These are phyloP conservation scores for Novumbra hubbsi DNA, from an alignment of 2,797 vertebrate species.

Conservation along the genomic window DNA sequence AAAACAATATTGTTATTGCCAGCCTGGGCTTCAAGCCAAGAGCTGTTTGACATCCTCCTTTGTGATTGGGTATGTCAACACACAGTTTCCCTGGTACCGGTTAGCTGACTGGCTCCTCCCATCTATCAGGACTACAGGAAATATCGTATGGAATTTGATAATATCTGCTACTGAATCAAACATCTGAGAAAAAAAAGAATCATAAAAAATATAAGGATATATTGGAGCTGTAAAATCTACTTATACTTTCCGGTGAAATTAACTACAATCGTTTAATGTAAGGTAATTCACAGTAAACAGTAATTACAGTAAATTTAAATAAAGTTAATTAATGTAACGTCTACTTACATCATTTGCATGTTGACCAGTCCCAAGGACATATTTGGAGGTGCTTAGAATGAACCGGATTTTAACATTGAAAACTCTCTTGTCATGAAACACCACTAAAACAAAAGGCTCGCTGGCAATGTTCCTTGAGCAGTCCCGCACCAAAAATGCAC, in stretches of 20 bases:
- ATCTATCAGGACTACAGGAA: slow-evolving; percentile 82
- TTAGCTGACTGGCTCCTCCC: slow-evolving; percentile 67
- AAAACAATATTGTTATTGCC: background rate
- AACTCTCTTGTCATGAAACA: slow-evolving; percentile 82
- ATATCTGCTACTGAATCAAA: slow-evolving; percentile 87
- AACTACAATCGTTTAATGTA: background rate
- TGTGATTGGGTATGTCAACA: slow-evolving; percentile 74
- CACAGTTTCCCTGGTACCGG: slow-evolving; percentile 65
- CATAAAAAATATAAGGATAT: background rate
- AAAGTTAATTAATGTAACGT: background rate
- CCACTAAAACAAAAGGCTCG: slow-evolving; percentile 83
- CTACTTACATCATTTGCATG: slow-evolving; percentile 80
- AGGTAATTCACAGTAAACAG: background rate
- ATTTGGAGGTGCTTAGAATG: slow-evolving; percentile 73
- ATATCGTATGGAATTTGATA: slow-evolving; percentile 82
- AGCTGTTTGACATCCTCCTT: slow-evolving; percentile 53
- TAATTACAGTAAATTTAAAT: background rate
- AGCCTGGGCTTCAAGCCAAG: slow-evolving; percentile 40
- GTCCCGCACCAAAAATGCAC: slow-evolving; percentile 86
- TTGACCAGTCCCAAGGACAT: slow-evolving; percentile 80
- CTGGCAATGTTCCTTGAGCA: slow-evolving; percentile 74
- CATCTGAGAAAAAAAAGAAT: slow-evolving; percentile 64
- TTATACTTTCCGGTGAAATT: too few relatives aligned
- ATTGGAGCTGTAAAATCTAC: background rate
- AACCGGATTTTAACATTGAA: slow-evolving; percentile 92